Conservation (phyloP, 30 jellyfish, hydroid and myxozoan genomes). For the Hydra vulgaris region DNA sequence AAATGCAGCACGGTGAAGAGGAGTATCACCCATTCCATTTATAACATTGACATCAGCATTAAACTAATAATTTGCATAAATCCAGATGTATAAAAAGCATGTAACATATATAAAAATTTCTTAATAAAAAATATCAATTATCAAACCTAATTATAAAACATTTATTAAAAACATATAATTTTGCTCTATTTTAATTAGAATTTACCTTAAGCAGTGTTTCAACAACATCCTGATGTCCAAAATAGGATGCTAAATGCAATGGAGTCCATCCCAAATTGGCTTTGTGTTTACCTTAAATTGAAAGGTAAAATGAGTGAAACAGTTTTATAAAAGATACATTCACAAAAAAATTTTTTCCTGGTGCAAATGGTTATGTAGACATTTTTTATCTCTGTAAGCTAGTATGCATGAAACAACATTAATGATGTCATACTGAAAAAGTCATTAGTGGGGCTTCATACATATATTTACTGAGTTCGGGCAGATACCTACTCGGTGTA, state of each 20-base stretch:
- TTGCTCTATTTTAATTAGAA: too few relatives aligned
- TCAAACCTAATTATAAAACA: background rate
- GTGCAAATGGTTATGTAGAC: too few relatives aligned
- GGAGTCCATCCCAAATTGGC: slow-evolving; percentile 98
- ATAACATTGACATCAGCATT: slow-evolving; percentile 80
- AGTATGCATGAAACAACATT: too few relatives aligned
- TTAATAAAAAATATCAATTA: background rate
- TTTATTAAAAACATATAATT: too few relatives aligned
- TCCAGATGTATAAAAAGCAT: background rate
- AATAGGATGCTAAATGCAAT: slow-evolving; percentile 82
- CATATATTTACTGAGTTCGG: too few relatives aligned
- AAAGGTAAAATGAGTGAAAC: background rate
- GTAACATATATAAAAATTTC: background rate
- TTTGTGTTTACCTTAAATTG: slow-evolving; percentile 59
- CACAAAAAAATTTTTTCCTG: too few relatives aligned
- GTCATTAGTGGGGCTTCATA: too few relatives aligned
- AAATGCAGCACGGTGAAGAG: slow-evolving; percentile 97
- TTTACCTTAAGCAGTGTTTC: slow-evolving; percentile 69
- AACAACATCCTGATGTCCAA: slow-evolving; percentile 75
- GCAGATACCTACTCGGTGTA: too few relatives aligned
- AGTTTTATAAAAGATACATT: background rate
- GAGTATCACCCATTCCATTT: slow-evolving; percentile 99
- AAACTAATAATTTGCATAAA: slow-evolving; percentile 25
- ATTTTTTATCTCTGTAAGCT: too few relatives aligned
- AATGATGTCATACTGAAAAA: too few relatives aligned